Conservation (phyloP, 2,888 invertebrate species). For the Ariolimax columbianus region DNA sequence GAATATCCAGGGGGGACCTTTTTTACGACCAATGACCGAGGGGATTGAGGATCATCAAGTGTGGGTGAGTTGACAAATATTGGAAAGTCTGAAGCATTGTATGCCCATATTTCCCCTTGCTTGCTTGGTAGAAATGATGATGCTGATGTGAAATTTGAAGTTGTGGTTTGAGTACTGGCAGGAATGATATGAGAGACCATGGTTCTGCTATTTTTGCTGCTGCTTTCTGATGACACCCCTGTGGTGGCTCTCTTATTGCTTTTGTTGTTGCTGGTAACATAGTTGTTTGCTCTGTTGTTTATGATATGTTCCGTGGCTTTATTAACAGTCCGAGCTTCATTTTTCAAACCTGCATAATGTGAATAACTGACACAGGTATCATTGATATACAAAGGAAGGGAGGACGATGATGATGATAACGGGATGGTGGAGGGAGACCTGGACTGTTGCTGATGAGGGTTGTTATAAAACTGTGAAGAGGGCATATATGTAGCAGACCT, state of each 20-base stretch:
- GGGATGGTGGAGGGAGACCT: not conserved
- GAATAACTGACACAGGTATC: not conserved
- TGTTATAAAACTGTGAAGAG: not conserved
- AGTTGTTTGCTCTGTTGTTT: not conserved
- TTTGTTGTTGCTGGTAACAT: not conserved
- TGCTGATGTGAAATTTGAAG: not conserved
- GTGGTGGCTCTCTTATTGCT: not conserved
- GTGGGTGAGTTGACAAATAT: constrained; percentile 77
- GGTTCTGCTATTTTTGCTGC: not conserved
- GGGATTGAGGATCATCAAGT: constrained; percentile 83
- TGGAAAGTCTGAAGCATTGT: constrained; percentile 74
- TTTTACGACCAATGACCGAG: constrained; percentile 85
- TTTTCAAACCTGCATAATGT: not conserved
- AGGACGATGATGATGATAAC: constrained; percentile 19
- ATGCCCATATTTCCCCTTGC: constrained; percentile 82
- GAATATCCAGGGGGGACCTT: constrained; percentile 91
- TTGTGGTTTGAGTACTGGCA: not conserved
- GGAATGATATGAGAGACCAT: not conserved
- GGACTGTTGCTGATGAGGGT: not conserved
- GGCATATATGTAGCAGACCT: not conserved
- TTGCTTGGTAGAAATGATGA: not conserved
- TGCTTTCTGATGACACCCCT: not conserved
- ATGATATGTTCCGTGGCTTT: not conserved
- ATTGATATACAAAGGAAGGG: not conserved
- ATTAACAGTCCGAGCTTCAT: not conserved